A percentile compares a stretch with the other conserved stretches of the same genome.
Evolutionary conservation across 1,140 invertebrate species (phyloP).

Genomic region (Drosophila orena): DNA sequence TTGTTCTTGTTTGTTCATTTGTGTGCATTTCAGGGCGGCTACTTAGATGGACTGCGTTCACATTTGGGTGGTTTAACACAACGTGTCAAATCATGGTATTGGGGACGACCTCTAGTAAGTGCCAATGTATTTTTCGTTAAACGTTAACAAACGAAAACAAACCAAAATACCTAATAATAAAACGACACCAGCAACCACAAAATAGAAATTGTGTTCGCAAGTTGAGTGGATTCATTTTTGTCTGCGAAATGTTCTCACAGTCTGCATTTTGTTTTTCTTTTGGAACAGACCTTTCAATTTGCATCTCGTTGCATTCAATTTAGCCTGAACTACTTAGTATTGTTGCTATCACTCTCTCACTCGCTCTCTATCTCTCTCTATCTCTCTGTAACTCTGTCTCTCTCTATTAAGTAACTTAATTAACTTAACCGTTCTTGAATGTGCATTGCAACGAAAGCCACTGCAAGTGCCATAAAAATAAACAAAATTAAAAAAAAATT

Average conservation of each 20-base stretch:
- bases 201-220: constrained; percentile 70
- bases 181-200: constrained; percentile 64
- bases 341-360: constrained; percentile 68
- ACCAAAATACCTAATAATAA: constrained; percentile 45
- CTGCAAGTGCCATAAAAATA: constrained; percentile 54
- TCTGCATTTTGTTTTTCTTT: constrained; percentile 54
- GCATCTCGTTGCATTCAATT: constrained; percentile 51
- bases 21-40: constrained; percentile 90
- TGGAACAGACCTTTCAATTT: constrained; percentile 43
- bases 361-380: constrained; percentile 59
- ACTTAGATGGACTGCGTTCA: constrained; percentile 95
- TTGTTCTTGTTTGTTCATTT: constrained; percentile 83
- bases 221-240: constrained; percentile 61
- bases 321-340: constrained; percentile 70
- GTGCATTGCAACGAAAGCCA: constrained; percentile 65
- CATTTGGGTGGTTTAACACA: constrained; percentile 96
- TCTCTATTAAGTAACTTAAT: constrained; percentile 35
- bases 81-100: constrained; percentile 97
- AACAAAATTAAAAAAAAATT: constrained; percentile 32
- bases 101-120: constrained; percentile 97
- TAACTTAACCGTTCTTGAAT: constrained; percentile 70
- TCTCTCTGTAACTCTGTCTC: constrained; percentile 56
- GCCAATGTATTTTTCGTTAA: constrained; percentile 85
- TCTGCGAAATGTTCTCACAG: constrained; percentile 48
- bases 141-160: constrained; percentile 50